phyloP scores from a whole-genome alignment of 2,113 vertebrate species.

The Mirounga angustirostris region DNA sequence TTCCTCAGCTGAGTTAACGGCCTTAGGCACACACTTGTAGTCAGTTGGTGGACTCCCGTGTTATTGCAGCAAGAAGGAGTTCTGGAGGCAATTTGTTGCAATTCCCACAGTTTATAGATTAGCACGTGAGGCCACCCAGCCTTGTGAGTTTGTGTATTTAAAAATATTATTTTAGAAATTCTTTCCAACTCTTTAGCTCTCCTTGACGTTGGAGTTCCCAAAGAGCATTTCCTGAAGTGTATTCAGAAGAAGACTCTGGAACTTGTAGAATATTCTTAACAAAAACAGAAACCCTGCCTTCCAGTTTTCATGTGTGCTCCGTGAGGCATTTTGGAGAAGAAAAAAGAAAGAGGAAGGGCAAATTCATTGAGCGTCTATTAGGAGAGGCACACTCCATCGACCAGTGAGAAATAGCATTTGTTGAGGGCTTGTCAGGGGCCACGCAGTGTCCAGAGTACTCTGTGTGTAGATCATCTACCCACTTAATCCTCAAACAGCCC shows the following conservation, averaged over 20 bases:
- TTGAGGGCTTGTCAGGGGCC: not conserved
- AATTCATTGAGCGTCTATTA: not conserved
- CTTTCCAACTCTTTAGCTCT: not conserved
- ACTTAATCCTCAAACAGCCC: not conserved
- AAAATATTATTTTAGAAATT: slow-evolving; percentile 11
- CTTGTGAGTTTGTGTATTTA: not conserved
- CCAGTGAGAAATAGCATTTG: not conserved
- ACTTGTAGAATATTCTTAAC: not conserved
- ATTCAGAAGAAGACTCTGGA: not conserved
- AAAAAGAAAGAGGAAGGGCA: not conserved
- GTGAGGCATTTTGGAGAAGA: not conserved
- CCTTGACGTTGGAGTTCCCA: not conserved
- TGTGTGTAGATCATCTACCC: rapidly evolving
- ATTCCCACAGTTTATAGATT: not conserved
- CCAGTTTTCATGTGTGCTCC: not conserved
- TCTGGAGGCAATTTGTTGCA: not conserved
- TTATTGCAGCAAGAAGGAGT: not conserved
- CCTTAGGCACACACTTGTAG: not conserved
- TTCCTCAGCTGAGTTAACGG: not conserved
- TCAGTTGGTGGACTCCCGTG: not conserved
- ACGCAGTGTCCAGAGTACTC: not conserved
- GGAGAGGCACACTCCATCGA: not conserved
- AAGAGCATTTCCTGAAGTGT: not conserved
- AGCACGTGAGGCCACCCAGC: not conserved
- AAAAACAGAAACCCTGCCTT: not conserved